Conservation (phyloP, 1,140 invertebrate genomes). For the Aphidius gifuensis region DNA sequence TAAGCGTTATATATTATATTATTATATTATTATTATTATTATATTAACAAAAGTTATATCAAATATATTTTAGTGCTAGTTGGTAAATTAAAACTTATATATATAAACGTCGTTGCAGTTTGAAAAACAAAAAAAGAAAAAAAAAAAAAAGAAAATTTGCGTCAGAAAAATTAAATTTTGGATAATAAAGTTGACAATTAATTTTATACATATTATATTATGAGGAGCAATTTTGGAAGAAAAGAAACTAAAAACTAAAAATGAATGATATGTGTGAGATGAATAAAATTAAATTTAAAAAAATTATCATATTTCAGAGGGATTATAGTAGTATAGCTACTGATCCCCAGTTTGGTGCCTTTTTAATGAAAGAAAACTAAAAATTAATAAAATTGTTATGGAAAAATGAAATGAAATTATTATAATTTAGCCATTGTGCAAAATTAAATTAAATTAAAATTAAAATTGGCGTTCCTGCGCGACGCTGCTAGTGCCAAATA, state of each 20-base stretch:
- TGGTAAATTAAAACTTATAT: constrained; percentile 45
- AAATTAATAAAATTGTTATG: constrained; percentile 27
- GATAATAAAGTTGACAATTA: constrained; percentile 37
- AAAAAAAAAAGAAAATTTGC: constrained; percentile 30
- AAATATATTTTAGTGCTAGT: constrained; percentile 56
- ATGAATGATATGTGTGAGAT: neutral
- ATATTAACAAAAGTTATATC: constrained; percentile 53
- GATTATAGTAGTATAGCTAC: constrained; percentile 35
- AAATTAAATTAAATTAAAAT: constrained; percentile 41
- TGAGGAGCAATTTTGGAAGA: constrained; percentile 6
- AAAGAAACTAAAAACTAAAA: constrained; percentile 10
- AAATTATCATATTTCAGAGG: constrained; percentile 44
- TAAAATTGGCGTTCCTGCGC: constrained; percentile 28
- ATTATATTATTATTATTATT: constrained; percentile 30
- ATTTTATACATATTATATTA: constrained; percentile 41
- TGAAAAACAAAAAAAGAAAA: constrained; percentile 27
- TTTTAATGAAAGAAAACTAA: constrained; percentile 47
- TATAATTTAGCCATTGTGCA: constrained; percentile 24
- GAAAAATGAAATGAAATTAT: constrained; percentile 26
- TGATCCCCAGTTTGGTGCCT: constrained; percentile 55
- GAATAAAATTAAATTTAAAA: constrained; percentile 15
- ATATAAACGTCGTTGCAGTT: constrained; percentile 54
- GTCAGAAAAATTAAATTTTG: constrained; percentile 41
- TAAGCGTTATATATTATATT: constrained; percentile 24
- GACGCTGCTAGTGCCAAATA: constrained; percentile 50